phyloP scores from a whole-genome alignment of 2,888 invertebrate genomes.

The Tetragonisca angustula region DNA sequence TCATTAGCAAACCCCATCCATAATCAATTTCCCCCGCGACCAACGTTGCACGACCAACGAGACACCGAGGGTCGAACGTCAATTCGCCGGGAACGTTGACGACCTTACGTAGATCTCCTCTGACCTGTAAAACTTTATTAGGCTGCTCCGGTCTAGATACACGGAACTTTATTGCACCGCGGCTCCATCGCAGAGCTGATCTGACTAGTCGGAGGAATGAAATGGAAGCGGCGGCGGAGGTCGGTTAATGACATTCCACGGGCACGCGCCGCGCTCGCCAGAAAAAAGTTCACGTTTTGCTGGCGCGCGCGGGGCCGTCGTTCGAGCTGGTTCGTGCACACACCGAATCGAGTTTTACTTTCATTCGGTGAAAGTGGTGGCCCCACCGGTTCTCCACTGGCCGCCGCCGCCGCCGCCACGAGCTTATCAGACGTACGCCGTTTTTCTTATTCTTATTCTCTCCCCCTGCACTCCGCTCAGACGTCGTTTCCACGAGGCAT shows the following conservation, averaged over 20 bases:
- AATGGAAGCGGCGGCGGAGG: conserved; percentile 50
- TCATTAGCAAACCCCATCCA: background rate
- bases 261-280: conserved; percentile 29
- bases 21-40: background rate
- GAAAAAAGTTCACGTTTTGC: conserved; percentile 32
- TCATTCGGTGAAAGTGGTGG: conserved; percentile 72
- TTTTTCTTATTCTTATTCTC: conserved; percentile 60
- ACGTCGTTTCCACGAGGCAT: conserved; percentile 43
- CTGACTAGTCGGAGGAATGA: conserved; percentile 37
- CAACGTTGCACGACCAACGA: background rate
- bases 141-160: background rate
- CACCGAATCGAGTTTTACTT: conserved; percentile 72
- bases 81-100: background rate
- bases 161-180: conserved; percentile 40
- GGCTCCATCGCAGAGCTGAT: conserved; percentile 30
- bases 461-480: background rate
- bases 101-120: conserved; percentile 3
- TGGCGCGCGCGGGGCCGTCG: background rate
- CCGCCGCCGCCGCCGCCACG: conserved; percentile 22
- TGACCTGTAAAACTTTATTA: conserved; percentile 65
- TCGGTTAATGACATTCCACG: conserved; percentile 65
- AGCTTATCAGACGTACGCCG: conserved; percentile 63
- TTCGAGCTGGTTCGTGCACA: conserved; percentile 34
- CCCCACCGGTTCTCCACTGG: conserved; percentile 44
- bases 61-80: no score